Evolutionary conservation across 2,888 invertebrate species (phyloP).

Genomic region (Drosophila putrida): DNA sequence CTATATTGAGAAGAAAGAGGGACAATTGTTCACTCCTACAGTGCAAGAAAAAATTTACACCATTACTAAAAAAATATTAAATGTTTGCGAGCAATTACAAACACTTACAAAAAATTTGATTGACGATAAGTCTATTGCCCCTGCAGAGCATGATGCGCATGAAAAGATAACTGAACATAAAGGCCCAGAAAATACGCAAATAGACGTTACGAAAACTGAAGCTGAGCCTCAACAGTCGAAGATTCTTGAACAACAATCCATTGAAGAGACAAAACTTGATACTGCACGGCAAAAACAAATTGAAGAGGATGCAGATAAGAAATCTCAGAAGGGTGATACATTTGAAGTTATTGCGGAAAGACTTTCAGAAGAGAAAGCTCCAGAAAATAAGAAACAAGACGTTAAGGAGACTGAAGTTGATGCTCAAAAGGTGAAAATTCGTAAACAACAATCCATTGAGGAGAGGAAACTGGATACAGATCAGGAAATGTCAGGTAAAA

Average conservation of each 20-base stretch:
- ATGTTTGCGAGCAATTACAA: conserved; percentile 50
- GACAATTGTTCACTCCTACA: conserved; percentile 26
- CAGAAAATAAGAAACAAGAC: conserved; percentile 12
- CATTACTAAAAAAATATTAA: conserved; percentile 48
- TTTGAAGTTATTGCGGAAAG: conserved; percentile 27
- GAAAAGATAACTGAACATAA: too few species aligned
- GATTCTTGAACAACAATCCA: conserved; percentile 10
- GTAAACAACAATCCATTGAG: conserved; percentile 16
- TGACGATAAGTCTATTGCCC: neutral
- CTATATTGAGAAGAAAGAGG: conserved; percentile 54
- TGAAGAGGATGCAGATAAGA: conserved; percentile 2
- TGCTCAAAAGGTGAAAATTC: conserved; percentile 26
- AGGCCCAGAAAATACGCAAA: neutral
- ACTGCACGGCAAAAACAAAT: conserved; percentile 1
- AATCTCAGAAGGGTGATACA: conserved; percentile 10
- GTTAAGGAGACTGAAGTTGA: conserved; percentile 24
- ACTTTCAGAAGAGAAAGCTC: conserved; percentile 20
- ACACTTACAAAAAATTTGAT: neutral
- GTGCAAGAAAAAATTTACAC: conserved; percentile 44
- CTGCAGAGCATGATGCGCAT: too few species aligned
- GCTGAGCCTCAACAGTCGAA: neutral
- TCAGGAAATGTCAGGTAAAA: conserved; percentile 11
- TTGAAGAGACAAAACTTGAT: conserved; percentile 16
- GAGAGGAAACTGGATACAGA: conserved; percentile 3
- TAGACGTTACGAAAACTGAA: conserved; percentile 24